Conservation (phyloP, 2,113 vertebrate genomes). For the Gnathonemus longibarbis region DNA sequence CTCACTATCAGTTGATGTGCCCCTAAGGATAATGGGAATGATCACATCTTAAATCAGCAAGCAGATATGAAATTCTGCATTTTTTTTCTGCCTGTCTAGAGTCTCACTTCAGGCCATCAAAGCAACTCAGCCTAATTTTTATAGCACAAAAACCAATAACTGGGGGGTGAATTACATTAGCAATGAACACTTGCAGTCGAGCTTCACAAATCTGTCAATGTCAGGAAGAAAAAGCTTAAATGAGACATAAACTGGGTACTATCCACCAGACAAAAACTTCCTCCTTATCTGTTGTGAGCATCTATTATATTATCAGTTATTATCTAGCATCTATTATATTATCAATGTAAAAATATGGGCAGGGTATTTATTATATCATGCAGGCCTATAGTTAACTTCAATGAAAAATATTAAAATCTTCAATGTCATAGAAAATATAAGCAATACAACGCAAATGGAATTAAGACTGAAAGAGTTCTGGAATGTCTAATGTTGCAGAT, state of each 20-base stretch:
- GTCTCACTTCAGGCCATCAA: neutral
- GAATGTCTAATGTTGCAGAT: neutral
- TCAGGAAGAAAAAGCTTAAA: neutral
- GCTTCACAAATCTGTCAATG: neutral
- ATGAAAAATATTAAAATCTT: neutral
- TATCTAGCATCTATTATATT: neutral
- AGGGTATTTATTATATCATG: neutral
- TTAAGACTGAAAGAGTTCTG: neutral
- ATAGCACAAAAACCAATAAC: conserved; percentile 1
- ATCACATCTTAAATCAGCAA: neutral
- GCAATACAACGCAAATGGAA: neutral
- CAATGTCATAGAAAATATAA: neutral
- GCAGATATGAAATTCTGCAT: neutral
- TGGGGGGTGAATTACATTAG: neutral
- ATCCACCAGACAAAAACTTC: neutral
- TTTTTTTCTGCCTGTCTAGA: neutral
- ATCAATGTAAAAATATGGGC: neutral
- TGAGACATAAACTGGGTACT: neutral
- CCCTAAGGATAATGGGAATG: neutral
- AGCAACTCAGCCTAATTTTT: neutral
- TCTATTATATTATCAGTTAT: neutral
- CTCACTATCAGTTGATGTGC: neutral
- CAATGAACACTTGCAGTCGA: neutral
- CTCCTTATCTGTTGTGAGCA: neutral
- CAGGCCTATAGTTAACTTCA: neutral